Evolutionary conservation across 2,797 vertebrate species (phyloP).

Genomic region (Sebastes kiyomatsui): DNA sequence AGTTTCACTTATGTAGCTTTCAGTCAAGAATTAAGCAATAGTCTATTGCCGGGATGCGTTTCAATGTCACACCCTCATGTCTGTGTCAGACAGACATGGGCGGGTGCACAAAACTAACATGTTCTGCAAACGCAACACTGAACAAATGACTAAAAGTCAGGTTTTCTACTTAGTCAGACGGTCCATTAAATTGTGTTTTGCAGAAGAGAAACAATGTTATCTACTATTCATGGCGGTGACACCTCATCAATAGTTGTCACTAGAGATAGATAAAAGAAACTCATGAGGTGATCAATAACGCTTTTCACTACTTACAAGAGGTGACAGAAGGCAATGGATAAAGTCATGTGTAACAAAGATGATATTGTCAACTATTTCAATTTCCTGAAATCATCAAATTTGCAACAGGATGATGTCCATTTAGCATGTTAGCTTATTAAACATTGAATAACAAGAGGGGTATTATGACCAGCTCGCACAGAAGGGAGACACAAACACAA

Average conservation of each 20-base stretch:
- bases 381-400: neutral
- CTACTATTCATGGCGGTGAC: neutral
- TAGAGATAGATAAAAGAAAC: neutral
- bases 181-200: neutral
- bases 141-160: neutral
- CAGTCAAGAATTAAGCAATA: conserved; percentile 45
- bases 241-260: neutral
- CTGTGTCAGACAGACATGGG: neutral
- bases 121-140: neutral
- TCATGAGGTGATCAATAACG: neutral
- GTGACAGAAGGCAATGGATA: neutral
- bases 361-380: neutral
- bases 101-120: neutral
- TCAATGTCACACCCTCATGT: conserved; percentile 31
- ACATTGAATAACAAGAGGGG: neutral
- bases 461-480: neutral
- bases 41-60: conserved; percentile 33
- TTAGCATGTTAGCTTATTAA: neutral
- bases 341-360: neutral
- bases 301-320: neutral
- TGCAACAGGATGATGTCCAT: neutral
- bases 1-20: conserved; percentile 3
- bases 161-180: neutral
- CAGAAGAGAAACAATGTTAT: neutral
- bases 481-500: neutral